Conservation (phyloP, 2,113 vertebrate species). For the Callospermophilus lateralis region DNA sequence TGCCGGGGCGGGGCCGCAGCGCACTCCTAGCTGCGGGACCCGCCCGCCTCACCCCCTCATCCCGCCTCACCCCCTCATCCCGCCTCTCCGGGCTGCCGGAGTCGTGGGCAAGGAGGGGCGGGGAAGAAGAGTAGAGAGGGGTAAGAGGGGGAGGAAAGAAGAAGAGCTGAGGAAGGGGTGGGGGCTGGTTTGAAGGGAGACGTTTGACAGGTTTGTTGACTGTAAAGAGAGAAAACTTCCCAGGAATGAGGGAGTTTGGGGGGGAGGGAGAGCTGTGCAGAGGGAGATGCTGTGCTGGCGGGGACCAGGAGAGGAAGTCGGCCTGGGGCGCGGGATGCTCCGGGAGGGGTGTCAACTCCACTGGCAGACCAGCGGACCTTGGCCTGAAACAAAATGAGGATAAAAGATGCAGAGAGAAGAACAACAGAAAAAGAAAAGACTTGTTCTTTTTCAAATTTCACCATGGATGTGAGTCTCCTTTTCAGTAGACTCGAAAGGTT, state of each 20-base stretch:
- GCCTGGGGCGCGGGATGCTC: constrained; percentile 52
- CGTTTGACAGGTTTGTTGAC: constrained; percentile 85
- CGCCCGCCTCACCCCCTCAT: constrained; percentile 50
- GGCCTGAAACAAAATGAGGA: too few species aligned
- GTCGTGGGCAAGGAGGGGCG: constrained; percentile 48
- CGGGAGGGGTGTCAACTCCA: background rate
- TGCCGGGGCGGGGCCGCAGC: constrained; percentile 68
- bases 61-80: too few species aligned
- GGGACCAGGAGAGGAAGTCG: constrained; percentile 31
- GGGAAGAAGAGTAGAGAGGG: constrained; percentile 45
- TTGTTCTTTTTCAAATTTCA: too few species aligned
- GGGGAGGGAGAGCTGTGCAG: background rate
- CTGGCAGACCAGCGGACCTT: background rate
- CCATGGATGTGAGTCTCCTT: too few species aligned
- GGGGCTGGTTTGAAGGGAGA: constrained; percentile 69
- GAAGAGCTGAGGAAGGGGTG: constrained; percentile 69
- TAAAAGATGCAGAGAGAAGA: too few species aligned
- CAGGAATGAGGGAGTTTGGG: constrained; percentile 82
- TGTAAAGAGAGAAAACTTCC: constrained; percentile 85
- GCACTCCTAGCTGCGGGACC: constrained; percentile 55
- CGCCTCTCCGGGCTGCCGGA: background rate
- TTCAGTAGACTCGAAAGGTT: too few species aligned
- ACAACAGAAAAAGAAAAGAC: too few species aligned
- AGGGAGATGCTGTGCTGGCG: constrained; percentile 45
- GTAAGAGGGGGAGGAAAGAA: background rate